phyloP scores from a whole-genome alignment of 1,140 invertebrate genomes.

The Trichonephila clavata region DNA sequence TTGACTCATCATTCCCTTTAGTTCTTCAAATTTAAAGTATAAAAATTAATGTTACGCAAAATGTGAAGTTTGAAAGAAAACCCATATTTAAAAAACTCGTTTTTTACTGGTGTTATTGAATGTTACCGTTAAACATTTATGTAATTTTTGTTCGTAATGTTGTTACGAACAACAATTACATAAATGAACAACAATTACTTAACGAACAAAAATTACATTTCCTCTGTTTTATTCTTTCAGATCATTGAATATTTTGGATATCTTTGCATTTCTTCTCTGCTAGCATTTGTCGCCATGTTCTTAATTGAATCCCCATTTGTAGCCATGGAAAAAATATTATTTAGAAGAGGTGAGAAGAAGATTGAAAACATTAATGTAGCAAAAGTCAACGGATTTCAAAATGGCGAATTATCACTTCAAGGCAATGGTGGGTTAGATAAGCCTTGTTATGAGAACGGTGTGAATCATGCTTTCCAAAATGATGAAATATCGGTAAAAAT shows the following conservation, averaged over 20 bases:
- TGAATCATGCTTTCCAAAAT: neutral
- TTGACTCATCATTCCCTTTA: too few species aligned
- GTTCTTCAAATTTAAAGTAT: too few species aligned
- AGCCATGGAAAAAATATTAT: slow-evolving; percentile 11
- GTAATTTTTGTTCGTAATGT: neutral
- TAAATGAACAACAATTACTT: too few species aligned
- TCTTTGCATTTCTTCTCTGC: neutral
- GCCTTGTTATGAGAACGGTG: neutral
- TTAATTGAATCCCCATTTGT: slow-evolving; percentile 45
- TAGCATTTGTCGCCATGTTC: slow-evolving; percentile 6
- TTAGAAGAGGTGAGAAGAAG: neutral
- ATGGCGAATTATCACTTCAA: neutral
- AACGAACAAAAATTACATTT: too few species aligned
- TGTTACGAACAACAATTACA: too few species aligned
- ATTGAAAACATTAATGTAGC: neutral
- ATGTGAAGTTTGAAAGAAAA: too few species aligned
- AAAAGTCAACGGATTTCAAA: neutral
- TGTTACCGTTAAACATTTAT: too few species aligned
- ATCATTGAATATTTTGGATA: slow-evolving; percentile 27
- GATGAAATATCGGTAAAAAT: too few species aligned
- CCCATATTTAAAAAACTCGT: too few species aligned
- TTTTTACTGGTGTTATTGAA: too few species aligned
- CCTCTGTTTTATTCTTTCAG: neutral
- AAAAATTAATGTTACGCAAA: too few species aligned
- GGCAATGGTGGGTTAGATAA: neutral